Evolutionary conservation across 2,797 vertebrate species (phyloP), one percentile per base, ranked within the genome.

Genomic region (Poeciliopsis gracilis): DNA sequence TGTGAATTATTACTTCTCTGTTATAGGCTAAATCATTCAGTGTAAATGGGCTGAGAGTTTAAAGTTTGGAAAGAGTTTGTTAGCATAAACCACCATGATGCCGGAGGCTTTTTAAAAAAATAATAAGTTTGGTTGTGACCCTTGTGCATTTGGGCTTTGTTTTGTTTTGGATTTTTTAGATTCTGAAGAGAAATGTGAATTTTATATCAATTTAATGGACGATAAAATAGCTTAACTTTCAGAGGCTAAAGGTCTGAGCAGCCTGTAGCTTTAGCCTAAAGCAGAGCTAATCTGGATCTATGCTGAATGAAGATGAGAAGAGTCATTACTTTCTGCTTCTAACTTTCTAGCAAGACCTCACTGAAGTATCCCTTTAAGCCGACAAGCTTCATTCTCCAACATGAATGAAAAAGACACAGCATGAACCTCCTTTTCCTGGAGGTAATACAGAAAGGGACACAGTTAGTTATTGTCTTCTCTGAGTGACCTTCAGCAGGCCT

Each of bases 401-500:
- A 79, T 78, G 3, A 43, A 45, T 67, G 36, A 49, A 16, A 69
- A 47, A 5, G 33, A 33, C 66, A 79, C 61, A 43, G 7, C 15
- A 18, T 61, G 13, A 63, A 36, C 16, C 8, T 20, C 55, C 5
- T 47, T 63, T 15, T 73, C 7, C 30, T 36, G 43, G 12, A 13
- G 46, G 43, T 30, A 63, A 74, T 72, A 66, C 11, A 77, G 9
- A 45, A 43, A 45, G 16, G 74, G 63, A 16, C 38, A 49, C 13
- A 20, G 33, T 57, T 41, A 5, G 0, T 20, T 76, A 23, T 78
- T 78, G 30, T 83, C 43, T 66, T 69, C 41, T 41, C 66, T 72
- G 51, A 20, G 51, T 83, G 77, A 82, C 57, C 78, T 74, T 28
- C 69, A 70, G 45, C 38, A 47, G 75, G 71, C 75, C 61, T 47